Percentiles rank a stretch among this genome's conserved stretches.
phyloP scores from a whole-genome alignment of 2,113 vertebrate genomes.

The Charadrius vociferus region DNA sequence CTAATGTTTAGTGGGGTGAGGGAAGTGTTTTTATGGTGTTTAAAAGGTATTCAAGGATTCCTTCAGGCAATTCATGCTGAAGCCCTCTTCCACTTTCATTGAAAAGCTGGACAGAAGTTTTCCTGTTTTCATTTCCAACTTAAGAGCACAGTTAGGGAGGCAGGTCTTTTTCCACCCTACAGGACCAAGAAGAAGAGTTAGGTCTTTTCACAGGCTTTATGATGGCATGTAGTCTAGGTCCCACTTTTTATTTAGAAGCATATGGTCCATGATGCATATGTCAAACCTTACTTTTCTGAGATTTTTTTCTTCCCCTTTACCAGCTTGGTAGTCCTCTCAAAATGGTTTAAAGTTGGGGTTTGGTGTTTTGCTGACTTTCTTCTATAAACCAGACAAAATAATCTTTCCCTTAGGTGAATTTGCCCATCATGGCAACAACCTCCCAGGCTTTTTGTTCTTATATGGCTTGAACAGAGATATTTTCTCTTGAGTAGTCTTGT shows the following conservation, averaged over 20 bases:
- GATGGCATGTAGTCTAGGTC: neutral
- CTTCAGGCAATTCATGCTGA: neutral
- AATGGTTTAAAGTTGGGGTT: neutral
- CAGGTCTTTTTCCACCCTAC: neutral
- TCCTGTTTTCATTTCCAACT: neutral
- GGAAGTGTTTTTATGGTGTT: neutral
- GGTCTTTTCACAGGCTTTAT: neutral
- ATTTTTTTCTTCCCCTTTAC: neutral
- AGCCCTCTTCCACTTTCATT: neutral
- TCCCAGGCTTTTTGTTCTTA: conserved; percentile 2
- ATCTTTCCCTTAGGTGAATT: neutral
- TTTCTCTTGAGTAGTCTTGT: neutral
- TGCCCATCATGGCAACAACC: neutral
- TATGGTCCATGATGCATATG: neutral
- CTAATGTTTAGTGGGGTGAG: neutral
- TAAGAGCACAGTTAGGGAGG: neutral
- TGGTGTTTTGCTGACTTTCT: neutral
- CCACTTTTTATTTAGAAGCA: neutral
- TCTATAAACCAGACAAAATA: neutral
- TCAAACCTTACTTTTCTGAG: neutral
- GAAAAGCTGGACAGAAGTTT: neutral
- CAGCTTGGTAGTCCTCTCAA: neutral
- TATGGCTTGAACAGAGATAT: conserved; percentile 6
- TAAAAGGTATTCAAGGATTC: neutral
- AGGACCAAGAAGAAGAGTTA: neutral